phyloP scores from a whole-genome alignment of 2,888 invertebrate species.

The Torymus aiolomorphi region DNA sequence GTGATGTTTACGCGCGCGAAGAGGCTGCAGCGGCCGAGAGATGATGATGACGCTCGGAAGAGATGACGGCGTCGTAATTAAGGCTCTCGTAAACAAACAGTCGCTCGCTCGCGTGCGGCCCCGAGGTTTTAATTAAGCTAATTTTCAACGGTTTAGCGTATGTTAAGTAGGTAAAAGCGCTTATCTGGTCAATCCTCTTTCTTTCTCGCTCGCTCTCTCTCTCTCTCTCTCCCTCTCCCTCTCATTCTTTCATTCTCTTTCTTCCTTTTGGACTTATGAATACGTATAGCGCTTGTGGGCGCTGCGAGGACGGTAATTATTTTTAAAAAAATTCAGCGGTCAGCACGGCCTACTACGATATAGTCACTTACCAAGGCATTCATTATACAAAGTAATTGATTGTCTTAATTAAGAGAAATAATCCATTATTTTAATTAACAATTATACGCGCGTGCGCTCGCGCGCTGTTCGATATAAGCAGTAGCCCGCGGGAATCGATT shows the following conservation, averaged over 20 bases:
- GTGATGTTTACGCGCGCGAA: neutral
- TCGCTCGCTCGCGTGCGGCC: neutral
- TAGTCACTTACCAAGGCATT: neutral
- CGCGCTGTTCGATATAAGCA: neutral
- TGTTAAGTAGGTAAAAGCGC: constrained; percentile 21
- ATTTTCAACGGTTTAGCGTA: constrained; percentile 47
- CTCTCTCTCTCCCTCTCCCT: constrained; percentile 1
- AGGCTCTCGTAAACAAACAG: constrained; percentile 46
- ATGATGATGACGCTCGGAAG: neutral
- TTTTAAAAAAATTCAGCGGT: constrained; percentile 20
- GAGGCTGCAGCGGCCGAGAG: neutral
- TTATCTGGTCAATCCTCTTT: constrained; percentile 8
- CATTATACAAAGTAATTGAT: constrained; percentile 34
- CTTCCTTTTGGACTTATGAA: constrained; percentile 26
- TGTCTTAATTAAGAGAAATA: constrained; percentile 33
- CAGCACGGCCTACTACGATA: neutral
- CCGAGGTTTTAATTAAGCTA: constrained; percentile 52
- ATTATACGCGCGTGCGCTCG: constrained; percentile 5
- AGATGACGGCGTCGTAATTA: constrained; percentile 33
- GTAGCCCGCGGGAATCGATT: neutral
- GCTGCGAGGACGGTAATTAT: constrained; percentile 16
- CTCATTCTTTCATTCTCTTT: neutral
- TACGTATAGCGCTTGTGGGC: constrained; percentile 8
- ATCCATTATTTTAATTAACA: constrained; percentile 31
- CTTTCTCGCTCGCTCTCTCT: constrained; percentile 8